Evolutionary conservation across 2,113 vertebrate genomes (phyloP).

Genomic region (Sclerurus mexicanus): DNA sequence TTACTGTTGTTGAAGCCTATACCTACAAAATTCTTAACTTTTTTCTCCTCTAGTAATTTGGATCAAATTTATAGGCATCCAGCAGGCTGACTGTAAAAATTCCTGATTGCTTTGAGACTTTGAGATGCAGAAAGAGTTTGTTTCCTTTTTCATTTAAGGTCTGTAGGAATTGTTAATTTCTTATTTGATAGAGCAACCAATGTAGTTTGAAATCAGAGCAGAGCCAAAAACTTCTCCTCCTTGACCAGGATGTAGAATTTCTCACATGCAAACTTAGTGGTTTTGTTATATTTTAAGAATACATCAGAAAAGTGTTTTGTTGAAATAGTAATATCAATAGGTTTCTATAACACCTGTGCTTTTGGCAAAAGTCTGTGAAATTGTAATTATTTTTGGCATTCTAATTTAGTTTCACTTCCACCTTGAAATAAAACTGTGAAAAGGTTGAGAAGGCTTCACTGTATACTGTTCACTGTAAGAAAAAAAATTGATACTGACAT

Average conservation of each 20-base stretch:
- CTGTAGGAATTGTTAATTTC: background rate
- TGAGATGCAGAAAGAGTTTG: background rate
- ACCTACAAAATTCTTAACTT: background rate
- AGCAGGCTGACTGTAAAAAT: background rate
- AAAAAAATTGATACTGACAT: background rate
- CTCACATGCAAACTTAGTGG: background rate
- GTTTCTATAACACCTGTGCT: background rate
- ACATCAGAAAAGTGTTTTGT: background rate
- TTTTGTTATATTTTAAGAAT: background rate
- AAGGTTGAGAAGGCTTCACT: background rate
- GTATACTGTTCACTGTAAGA: background rate
- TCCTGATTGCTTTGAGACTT: background rate
- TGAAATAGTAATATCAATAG: background rate
- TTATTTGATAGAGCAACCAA: background rate
- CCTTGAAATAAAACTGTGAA: constrained; percentile 16
- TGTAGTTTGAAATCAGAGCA: background rate
- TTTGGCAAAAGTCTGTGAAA: background rate
- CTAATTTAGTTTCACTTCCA: constrained; percentile 37
- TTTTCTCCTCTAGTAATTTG: background rate
- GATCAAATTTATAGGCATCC: background rate
- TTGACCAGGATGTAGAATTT: background rate
- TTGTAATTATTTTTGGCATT: constrained; percentile 35
- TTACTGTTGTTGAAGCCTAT: background rate
- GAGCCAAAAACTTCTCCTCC: background rate
- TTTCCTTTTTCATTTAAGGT: background rate